Evolutionary conservation across 2,113 vertebrate genomes (phyloP), one percentile per base, ranked within the genome.

Genomic region (Columba livia): DNA sequence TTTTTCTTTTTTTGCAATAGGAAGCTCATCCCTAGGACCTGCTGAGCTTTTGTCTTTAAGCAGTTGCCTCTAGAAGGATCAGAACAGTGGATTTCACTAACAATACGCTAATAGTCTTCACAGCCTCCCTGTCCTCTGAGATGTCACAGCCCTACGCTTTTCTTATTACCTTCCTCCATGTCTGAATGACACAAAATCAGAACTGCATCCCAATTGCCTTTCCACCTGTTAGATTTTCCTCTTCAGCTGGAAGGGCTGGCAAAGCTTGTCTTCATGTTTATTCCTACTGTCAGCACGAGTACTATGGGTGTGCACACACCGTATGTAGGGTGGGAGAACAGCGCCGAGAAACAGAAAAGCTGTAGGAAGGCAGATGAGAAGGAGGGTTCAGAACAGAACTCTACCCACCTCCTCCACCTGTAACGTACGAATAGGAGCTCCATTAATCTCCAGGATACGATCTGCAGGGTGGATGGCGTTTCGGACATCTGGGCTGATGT

Each of bases 391-490:
- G n/a, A 70, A 62, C 1, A 93, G 88, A 93, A 65, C n/a, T 90
- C 16, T 72, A 97, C 97, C 44, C 96, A 99, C 99, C 99, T 99
- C 99, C 32, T 99, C 98, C 66, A 99, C 98, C 94, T 98, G 98
- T 57, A 99, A 73, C 0, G 98, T 98, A 56, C 98, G 98, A 58
- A 99, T 99, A 3, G 99, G 98, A 93, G 98, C 97, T 86, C 99
- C 99, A 12, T 99, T 99, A 79, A 99, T 99, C 97, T 99, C 99
- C 96, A 99, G 97, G 96, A 99, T 99, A 34, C 98, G 98, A 97
- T 99, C 99, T 26, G 99, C 99, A 14, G 98, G 98, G 72, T 99
- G 99, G 97, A 99, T 99, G 95, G 99, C 98, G 5, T 99, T 99
- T 77, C 98, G 98, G 87, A 99, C 99, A 94, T 99, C 99, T 21